Evolutionary conservation across 2,888 invertebrate genomes (phyloP), one percentile per base, ranked within the genome.

Genomic region (Pseudococcus longispinus): DNA sequence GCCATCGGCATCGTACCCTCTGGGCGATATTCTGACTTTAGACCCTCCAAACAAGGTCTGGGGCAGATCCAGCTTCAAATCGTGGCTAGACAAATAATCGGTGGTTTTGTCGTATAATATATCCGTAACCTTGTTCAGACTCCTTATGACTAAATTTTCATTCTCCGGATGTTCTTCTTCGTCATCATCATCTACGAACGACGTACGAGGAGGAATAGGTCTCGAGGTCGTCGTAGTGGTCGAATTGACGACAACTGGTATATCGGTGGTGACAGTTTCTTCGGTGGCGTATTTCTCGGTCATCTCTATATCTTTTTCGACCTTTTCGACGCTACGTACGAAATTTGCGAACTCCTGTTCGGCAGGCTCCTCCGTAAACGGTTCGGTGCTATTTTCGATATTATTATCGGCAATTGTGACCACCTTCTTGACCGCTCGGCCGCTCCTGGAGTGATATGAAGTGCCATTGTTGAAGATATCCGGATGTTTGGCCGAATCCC

Each of bases 51-150:
- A 95, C 89, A 95, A 91, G 87, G 93, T 92, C 88, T 95, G 94
- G 0, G 96, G 96, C 83, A 96, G 90, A 74, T 93, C 92, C 60
- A 96, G 89, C 89, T 94, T 94, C 90, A 96, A 91, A 90, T 96
- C 95, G 89, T 96, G 95, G 0, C 95, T 95, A 90, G 95, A 94
- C 32, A 96, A 91, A 89, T 96, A 96, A 89, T 94, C 94, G 0
- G 94, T 91, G 11, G 94, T 93, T 90, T 94, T 95, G 77, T 93
- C 93, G 89, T 94, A 94, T 0, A 96, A 90, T 0, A 94, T 93
- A 88, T 93, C 93, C 0, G 95, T 94, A 20, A 96, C 93, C 18
- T 83, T 83, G 23, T 84, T 60, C 37, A 87, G 23, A 84, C 87
- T 87, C 20, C 51, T 65, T 15, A 91, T 95, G 95, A 91, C 95